Evolutionary conservation across 2,797 vertebrate species (phyloP).

Genomic region (Enteromius anoplus): DNA sequence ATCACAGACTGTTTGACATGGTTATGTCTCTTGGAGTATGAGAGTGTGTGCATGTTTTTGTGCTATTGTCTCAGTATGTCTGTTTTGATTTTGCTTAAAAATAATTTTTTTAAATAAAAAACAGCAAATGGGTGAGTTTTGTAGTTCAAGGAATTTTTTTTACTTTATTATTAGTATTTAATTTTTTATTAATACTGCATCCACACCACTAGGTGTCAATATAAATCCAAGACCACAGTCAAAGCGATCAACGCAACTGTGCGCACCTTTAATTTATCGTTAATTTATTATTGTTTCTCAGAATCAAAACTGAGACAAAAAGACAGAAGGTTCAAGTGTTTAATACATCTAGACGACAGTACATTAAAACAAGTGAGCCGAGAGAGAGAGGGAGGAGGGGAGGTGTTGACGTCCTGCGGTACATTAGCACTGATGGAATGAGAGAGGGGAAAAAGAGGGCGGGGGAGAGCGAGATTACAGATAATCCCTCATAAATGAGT

Average conservation of each 20-base stretch:
- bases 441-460: conserved; percentile 19
- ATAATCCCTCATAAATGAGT: conserved; percentile 82
- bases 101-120: background rate
- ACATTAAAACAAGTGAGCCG: conserved; percentile 1
- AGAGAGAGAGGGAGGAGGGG: conserved; percentile 5
- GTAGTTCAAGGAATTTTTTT: background rate
- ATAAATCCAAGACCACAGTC: background rate
- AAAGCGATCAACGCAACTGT: background rate
- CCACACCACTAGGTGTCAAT: conserved; percentile 6
- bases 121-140: background rate
- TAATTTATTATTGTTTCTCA: background rate
- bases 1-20: conserved; percentile 4
- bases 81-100: conserved; percentile 1
- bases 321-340: background rate
- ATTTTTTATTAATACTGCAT: background rate
- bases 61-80: background rate
- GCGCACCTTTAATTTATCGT: background rate
- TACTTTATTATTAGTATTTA: background rate
- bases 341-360: conserved; percentile 22
- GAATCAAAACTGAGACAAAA: background rate
- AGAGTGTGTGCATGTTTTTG: conserved; percentile 11
- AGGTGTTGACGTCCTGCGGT: conserved; percentile 17
- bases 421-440: conserved; percentile 57
- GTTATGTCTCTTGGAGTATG: conserved; percentile 14
- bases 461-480: conserved; percentile 76